Evolutionary conservation across 2,888 invertebrate genomes (phyloP), one percentile per base, ranked within the genome.

Genomic region (Thereva unica): DNA sequence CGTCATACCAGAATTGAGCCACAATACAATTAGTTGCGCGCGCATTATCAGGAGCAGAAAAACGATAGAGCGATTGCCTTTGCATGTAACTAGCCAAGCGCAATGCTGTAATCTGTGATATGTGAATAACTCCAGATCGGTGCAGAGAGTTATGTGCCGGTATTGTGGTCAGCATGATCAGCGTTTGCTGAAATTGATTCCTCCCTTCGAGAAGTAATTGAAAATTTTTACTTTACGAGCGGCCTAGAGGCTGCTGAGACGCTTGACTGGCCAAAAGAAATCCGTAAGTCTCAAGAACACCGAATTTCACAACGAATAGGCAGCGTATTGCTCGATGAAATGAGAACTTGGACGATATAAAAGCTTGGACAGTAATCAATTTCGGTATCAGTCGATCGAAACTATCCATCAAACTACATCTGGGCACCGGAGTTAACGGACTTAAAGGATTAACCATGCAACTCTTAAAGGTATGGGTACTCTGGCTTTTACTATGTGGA

Each of bases 231-330:
- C 40, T 50, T 61, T 61, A 41, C 37, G 41, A 50, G 50, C 50
- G 40, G 50, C 23, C 41, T 34, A 40, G 50, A 9, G 47, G 45
- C 54, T 9, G 45, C 34, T 12, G 44, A 37, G 47, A 66, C 45
- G 67, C 40, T 61, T 61, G 52, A 61, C 54, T 67, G 67, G 23
- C 61, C 45, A 67, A 66, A 67, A 67, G 67, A 67, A 61, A 67
- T 67, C 67, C 59, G 52, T 35, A 38, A 37, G 40, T 38, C 47
- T 67, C 67, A 67, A 67, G 67, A 67, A 67, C 67, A 67, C 54
- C 64, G 9, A 64, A 64, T 64, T 64, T 64, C 64, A 54, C 45
- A 64, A 64, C 54, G 55, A 38, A 54, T 54, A 53, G 38, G 1
- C 37, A 38, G 44, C 40, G 45, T 42, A 42, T 34, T 9, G 44